These are phyloP conservation scores for Synchiropus splendidus DNA, from an alignment of 2,113 vertebrate genomes.

Conservation along the genomic window DNA sequence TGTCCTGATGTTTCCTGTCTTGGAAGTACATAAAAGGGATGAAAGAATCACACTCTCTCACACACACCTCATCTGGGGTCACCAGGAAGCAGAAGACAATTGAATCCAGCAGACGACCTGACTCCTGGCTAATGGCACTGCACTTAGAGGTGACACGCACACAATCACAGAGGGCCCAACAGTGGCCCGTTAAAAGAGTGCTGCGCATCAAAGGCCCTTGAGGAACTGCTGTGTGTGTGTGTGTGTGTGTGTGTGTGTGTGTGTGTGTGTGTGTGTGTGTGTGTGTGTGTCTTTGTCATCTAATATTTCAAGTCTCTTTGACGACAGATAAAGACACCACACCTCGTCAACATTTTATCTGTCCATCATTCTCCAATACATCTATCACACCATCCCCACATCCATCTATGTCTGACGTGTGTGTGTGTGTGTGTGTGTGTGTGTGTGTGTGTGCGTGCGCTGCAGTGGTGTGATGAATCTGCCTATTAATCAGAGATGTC, in stretches of 20 bases:
- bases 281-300: neutral
- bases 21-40: constrained; percentile 1
- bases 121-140: constrained; percentile 34
- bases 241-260: neutral
- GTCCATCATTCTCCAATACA: constrained; percentile 1
- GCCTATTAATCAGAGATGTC: constrained; percentile 48
- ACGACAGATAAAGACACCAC: neutral
- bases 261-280: neutral
- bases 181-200: neutral
- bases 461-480: constrained; percentile 43
- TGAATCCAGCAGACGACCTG: constrained; percentile 26
- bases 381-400: constrained; percentile 13
- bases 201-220: neutral
- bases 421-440: constrained; percentile 10
- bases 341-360: neutral
- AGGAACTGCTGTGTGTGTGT: neutral
- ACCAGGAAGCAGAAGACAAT: constrained; percentile 37
- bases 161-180: neutral
- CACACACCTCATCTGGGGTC: constrained; percentile 11
- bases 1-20: constrained; percentile 1
- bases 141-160: constrained; percentile 12
- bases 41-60: neutral
- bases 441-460: constrained; percentile 14
- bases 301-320: no score
- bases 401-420: constrained; percentile 11